Evolutionary conservation across 2,797 vertebrate species (phyloP).

Genomic region (Centroberyx gerrardi): DNA sequence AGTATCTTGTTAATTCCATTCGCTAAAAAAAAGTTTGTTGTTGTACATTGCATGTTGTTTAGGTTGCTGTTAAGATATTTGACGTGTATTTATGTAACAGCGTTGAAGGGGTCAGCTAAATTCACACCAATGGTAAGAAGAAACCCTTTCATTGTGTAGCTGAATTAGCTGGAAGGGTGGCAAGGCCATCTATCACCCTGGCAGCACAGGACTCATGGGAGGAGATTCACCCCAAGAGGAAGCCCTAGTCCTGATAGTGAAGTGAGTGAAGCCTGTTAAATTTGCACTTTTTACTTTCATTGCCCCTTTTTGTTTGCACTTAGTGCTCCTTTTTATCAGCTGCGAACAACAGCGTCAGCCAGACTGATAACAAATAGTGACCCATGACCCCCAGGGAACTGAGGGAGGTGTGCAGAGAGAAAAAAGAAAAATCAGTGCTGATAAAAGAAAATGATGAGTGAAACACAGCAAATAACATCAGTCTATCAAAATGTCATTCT

Average conservation of each 20-base stretch:
- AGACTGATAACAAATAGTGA: slow-evolving; percentile 38
- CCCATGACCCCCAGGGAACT: slow-evolving; percentile 49
- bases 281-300: slow-evolving; percentile 21
- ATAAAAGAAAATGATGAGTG: slow-evolving; percentile 66
- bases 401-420: slow-evolving; percentile 3
- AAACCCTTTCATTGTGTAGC: not conserved
- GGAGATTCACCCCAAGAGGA: not conserved
- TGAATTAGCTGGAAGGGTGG: slow-evolving; percentile 3
- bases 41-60: not conserved
- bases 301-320: slow-evolving; percentile 28
- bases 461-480: slow-evolving; percentile 69
- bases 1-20: slow-evolving; percentile 29
- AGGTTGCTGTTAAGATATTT: not conserved
- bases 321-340: slow-evolving; percentile 31
- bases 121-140: not conserved
- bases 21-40: not conserved
- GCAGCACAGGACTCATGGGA: not conserved
- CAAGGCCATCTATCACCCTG: slow-evolving; percentile 8
- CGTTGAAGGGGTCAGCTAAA: not conserved
- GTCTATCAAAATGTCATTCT: slow-evolving; percentile 70
- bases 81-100: slow-evolving; percentile 7
- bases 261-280: slow-evolving; percentile 24
- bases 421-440: slow-evolving; percentile 66
- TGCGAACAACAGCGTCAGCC: slow-evolving; percentile 17
- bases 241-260: not conserved